Conservation (phyloP, 2,888 invertebrate genomes). For the Nephrotoma flavescens region DNA sequence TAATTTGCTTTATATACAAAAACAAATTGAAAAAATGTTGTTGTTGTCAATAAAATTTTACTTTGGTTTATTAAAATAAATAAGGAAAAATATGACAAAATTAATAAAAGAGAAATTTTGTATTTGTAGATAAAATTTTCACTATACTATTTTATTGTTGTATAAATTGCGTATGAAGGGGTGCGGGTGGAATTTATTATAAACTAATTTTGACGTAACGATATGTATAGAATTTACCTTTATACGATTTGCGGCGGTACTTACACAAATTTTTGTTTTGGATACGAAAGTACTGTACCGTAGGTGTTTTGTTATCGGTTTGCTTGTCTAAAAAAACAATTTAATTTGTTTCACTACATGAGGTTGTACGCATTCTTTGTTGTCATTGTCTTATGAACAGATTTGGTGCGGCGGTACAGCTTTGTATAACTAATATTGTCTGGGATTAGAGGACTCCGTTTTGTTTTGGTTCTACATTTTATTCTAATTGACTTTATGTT, state of each 20-base stretch:
- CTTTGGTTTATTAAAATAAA: background rate
- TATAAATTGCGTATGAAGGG: background rate
- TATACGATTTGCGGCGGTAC: background rate
- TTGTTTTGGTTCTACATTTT: background rate
- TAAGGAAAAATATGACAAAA: background rate
- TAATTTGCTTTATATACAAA: background rate
- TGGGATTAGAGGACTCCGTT: background rate
- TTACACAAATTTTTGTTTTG: background rate
- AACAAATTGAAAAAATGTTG: background rate
- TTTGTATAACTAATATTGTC: background rate
- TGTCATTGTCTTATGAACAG: background rate
- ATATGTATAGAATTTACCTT: background rate
- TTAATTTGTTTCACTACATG: background rate
- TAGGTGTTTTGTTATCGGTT: background rate
- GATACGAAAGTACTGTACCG: background rate
- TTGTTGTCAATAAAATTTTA: background rate
- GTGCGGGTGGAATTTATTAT: background rate
- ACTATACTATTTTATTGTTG: background rate
- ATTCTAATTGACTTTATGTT: background rate
- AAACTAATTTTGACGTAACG: background rate
- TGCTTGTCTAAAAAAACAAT: background rate
- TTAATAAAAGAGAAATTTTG: background rate
- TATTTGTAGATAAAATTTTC: background rate
- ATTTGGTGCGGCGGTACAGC: background rate
- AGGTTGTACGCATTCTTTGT: background rate